Conservation (phyloP, 2,888 invertebrate species). For the Glyphotaelius pellucidus region DNA sequence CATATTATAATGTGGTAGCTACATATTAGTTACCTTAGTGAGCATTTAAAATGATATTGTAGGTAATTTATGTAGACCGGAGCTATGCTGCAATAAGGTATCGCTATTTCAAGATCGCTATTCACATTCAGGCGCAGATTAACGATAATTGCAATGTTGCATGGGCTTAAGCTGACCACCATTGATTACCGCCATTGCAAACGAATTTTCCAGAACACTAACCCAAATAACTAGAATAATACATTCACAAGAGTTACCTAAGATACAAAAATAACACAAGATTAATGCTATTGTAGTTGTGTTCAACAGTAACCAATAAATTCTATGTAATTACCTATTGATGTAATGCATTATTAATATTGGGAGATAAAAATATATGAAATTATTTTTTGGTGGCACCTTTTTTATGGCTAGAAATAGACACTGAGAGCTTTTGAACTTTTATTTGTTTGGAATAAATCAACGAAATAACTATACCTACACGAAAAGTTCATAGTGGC, state of each 20-base stretch:
- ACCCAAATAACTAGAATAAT: neutral
- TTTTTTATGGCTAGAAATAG: neutral
- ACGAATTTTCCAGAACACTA: neutral
- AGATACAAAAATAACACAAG: neutral
- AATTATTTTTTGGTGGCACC: no score
- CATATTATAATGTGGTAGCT: neutral
- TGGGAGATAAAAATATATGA: no score
- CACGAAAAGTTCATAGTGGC: no score
- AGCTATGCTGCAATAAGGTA: conserved; percentile 15
- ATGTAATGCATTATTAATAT: neutral
- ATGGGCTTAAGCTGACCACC: neutral
- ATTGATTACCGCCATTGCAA: neutral
- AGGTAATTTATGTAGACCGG: neutral
- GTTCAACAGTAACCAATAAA: neutral
- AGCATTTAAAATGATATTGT: conserved; percentile 2
- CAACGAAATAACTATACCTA: no score
- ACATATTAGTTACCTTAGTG: neutral
- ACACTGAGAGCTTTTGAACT: neutral
- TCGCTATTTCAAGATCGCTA: neutral
- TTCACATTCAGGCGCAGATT: conserved; percentile 3
- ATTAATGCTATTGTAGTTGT: neutral
- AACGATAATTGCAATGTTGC: neutral
- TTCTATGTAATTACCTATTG: neutral
- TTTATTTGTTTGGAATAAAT: no score
- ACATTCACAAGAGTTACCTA: neutral